Base-by-base conservation (phyloP, 2,888 invertebrate genomes). In the Sinotaia quadrata region DNA sequence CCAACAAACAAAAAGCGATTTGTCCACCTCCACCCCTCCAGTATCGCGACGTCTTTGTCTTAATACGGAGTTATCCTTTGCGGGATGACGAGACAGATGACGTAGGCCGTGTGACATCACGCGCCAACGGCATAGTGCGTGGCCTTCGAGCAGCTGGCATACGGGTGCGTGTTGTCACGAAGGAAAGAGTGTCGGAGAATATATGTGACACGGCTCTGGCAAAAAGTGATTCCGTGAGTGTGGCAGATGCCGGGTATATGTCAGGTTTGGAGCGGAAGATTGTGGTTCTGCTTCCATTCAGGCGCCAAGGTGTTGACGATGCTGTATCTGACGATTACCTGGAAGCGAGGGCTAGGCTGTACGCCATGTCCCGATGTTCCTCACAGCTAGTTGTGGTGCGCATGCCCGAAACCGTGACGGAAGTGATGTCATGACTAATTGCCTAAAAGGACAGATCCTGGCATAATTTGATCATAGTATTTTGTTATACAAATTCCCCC, bases 181-280 rank as follows among this genome's bases (percentile, higher is more conserved):
- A 18, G 12, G 65, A 44, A 2, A n/a, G 18, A 27, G 24, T 44
- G 10, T 15, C 41, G 18, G 41, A 29, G 4, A 33, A 24, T 4
- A 56, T 65, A 33, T 18, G 4, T 21, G 65, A 36, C 33, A 31
- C 29, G 54, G 18, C 29, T 12, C 31, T 31, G 18, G 44, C 27
- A 8, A 10, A 10, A 24, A 24, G 29, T 5, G 56, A 56, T 27
- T 33, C 54, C 41, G 44, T 56, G 21, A 52, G 41, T 5, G 65
- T 33, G 33, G 56, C 56, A 5, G 21, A 56, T 56, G 15, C 21
- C 31, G 21, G 44, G 18, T 24, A 37, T 33, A 56, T 65, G 24
- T 21, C 37, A 27, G 65, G 65, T 7, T 56, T 65, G 65, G 65
- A 65, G 65, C 24, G 65, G 41, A 65, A 65, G 47, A 56, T 65